Base-by-base conservation (phyloP, 2,888 invertebrate species). In the Ophion ellenae region DNA sequence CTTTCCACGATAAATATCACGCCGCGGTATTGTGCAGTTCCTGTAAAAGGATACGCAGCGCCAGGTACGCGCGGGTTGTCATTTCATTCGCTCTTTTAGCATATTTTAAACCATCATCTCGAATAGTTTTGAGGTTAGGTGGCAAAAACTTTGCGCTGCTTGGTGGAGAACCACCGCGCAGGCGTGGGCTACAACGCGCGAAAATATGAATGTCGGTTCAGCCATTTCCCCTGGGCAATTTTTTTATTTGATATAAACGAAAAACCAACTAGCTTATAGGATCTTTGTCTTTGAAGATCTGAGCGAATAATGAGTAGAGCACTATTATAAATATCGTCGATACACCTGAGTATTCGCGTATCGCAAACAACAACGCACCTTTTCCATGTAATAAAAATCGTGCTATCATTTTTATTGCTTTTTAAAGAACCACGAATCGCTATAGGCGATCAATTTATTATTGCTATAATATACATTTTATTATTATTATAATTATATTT, bases 21-120 rank as follows among this genome's bases (percentile, higher is more conserved):
- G 66, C 87, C 91, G 1, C 36, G 71, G n/a, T 88, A 89, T 75
- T 88, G 83, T 87, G 79, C 87, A 4, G 75, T 90, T 76, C 89
- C 89, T 80, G 40, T 61, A 2, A 89, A 87, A 45, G 74, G 76
- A 74, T 89, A 90, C 76, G 89, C 89, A 47, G 83, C 17, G 6
- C 84, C 88, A 88, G 88, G 91, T 91, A 87, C 17, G 20, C 14
- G 5, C 17, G 3, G 74, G 73, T 82, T 28, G 83, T 71, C 67
- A 0, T 20, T 10, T 45, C 24, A n/a, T 24, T 53, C 47, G 14
- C 7, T 75, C 67, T 81, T 36, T 11, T 20, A 47, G 71, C n/a
- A 3, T 66, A 17, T 24, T 64, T 40, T 17, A 2, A 47, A 64
- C 6, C 45, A 11, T 47, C 0, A 63, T 14, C 20, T 28, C 10